Conservation (phyloP, 2,888 invertebrate species). For the Notodonta dromedarius region DNA sequence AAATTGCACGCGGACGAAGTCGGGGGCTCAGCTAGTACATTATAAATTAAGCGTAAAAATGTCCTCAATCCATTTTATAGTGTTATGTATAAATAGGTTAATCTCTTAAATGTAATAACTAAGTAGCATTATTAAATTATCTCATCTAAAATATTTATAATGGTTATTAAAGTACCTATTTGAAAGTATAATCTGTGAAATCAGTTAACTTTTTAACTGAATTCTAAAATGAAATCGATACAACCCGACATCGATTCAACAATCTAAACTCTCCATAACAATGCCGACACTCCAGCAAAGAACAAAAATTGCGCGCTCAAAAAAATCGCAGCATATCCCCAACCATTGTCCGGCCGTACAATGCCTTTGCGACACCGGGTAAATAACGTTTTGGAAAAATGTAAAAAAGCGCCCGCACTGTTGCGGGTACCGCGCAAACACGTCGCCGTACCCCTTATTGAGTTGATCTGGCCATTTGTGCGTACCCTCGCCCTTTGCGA, state of each 20-base stretch:
- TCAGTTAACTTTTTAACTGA: too few relatives aligned
- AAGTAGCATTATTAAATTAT: too few relatives aligned
- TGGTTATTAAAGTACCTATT: too few relatives aligned
- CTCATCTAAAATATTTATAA: too few relatives aligned
- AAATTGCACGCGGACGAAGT: too few relatives aligned
- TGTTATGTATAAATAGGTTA: too few relatives aligned
- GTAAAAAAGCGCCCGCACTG: constrained; percentile 73
- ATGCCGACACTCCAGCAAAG: constrained; percentile 24
- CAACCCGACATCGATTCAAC: constrained; percentile 33
- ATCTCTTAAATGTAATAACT: too few relatives aligned
- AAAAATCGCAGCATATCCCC: constrained; percentile 64
- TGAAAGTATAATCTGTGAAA: too few relatives aligned
- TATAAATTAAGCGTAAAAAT: too few relatives aligned
- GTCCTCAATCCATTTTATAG: too few relatives aligned
- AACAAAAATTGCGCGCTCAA: constrained; percentile 51
- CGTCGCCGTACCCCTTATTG: constrained; percentile 78
- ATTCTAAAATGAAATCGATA: background rate
- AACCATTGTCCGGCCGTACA: constrained; percentile 75
- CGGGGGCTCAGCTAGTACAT: too few relatives aligned
- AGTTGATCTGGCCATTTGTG: constrained; percentile 82
- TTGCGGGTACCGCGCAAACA: constrained; percentile 82
- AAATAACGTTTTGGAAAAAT: constrained; percentile 80
- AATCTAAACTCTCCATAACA: constrained; percentile 54
- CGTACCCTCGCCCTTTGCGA: constrained; percentile 73
- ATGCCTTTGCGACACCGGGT: constrained; percentile 82